Base-by-base conservation (phyloP, 2,113 vertebrate species). In the Pipa parva region DNA sequence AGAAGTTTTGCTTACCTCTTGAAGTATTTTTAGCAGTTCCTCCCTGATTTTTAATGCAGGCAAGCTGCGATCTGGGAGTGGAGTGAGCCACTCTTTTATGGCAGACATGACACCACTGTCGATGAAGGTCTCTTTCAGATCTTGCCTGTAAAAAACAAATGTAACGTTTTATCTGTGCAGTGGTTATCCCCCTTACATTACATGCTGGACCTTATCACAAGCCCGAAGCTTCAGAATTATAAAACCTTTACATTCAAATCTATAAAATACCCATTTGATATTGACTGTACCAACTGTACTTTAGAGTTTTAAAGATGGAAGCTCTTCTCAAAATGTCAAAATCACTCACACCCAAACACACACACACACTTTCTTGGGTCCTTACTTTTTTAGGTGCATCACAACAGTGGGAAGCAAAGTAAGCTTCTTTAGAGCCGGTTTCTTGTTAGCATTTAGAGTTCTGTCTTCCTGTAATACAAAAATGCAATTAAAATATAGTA, bases 371-470 rank as follows among this genome's bases (percentile, higher is more conserved):
- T 46, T 18, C 3, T 7, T 3, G 42, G 42, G 18, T 36, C 15
- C 91, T 90, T 85, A 99, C 97, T 99, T 99, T 84, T 97, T 98
- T 63, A 99, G 90, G 78, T 99, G 97, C 94, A 95, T 98, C 66
- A 98, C 94, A 42, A 99, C 97, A 31, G 93, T 95, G 8, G 96
- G 94, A 45, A 99, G 87, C 72, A 99, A 87, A 29, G 92, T 97
- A 59, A 99, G 84, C 50, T 99, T 99, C 72, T 97, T 99, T 46
- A 99, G 80, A 11, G 97, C 97, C 3, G 96, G 97, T 70, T 98
- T 99, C 89, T 98, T 99, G 72, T 92, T 91, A 25, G 91, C 93
- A 78, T 99, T 99, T 70, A 99, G 81, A 9, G 93, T 91, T 46
- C 95, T 89, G 68, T 98, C 97, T 82, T 98, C 97, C 97, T 98